Percentiles rank a stretch among this genome's conserved stretches.
phyloP scores from a whole-genome alignment of 2,888 invertebrate species.

The Drosophila algonquin region DNA sequence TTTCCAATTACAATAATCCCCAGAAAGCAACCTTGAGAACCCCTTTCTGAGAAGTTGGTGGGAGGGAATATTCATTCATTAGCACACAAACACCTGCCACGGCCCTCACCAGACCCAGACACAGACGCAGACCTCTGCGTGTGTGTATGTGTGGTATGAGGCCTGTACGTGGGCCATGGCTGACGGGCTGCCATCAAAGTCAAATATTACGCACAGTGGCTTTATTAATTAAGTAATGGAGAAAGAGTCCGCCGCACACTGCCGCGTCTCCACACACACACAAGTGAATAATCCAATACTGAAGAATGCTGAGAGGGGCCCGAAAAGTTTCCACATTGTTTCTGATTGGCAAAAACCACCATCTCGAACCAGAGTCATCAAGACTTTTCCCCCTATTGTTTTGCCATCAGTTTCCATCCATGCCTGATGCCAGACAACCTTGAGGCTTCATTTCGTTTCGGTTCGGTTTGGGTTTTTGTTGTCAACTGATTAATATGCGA shows the following conservation, averaged over 20 bases:
- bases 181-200: slow-evolving; percentile 23
- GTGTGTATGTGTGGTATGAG: neutral
- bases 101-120: neutral
- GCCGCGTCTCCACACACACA: neutral
- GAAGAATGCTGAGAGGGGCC: neutral
- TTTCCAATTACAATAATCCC: slow-evolving; percentile 1
- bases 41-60: neutral
- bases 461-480: neutral
- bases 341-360: slow-evolving; percentile 11
- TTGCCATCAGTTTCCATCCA: neutral
- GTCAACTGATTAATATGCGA: slow-evolving; percentile 24
- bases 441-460: slow-evolving; percentile 4
- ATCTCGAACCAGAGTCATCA: slow-evolving; percentile 3
- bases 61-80: neutral
- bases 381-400: slow-evolving; percentile 1
- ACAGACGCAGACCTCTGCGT: neutral
- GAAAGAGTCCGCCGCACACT: neutral
- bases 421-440: slow-evolving; percentile 6
- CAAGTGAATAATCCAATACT: neutral
- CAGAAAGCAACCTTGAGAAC: neutral
- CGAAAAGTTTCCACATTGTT: slow-evolving; percentile 9
- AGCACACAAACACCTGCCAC: slow-evolving; percentile 1
- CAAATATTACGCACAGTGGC: slow-evolving; percentile 18
- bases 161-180: slow-evolving; percentile 3
- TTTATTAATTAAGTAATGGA: slow-evolving; percentile 12